A percentile compares a stretch with the other conserved stretches of the same genome.
Conservation (phyloP, 2,888 invertebrate species). For the Acrobasis consociella region DNA sequence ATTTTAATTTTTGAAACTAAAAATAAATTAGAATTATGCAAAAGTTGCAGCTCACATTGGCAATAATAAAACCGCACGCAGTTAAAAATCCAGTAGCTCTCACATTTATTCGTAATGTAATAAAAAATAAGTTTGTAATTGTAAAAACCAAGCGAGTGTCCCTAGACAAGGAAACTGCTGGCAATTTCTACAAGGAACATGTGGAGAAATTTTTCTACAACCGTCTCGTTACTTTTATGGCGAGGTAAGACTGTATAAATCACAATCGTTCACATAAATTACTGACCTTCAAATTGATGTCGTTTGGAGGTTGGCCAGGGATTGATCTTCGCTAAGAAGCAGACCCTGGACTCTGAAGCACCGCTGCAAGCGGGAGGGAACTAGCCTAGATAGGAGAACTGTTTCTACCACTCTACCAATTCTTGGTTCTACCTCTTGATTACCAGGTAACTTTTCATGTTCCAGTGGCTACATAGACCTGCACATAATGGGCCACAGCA, state of each 20-base stretch:
- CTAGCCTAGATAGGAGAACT: too few species aligned
- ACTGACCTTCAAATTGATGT: constrained; percentile 5
- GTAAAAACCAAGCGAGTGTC: constrained; percentile 85
- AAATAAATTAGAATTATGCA: constrained; percentile 48
- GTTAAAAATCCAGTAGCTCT: constrained; percentile 89
- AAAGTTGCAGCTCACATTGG: constrained; percentile 89
- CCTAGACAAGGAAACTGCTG: constrained; percentile 85
- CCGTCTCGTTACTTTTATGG: constrained; percentile 91
- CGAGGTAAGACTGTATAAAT: constrained; percentile 79
- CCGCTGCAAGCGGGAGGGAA: too few species aligned
- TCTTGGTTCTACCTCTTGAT: background rate
- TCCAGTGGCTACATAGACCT: constrained; percentile 92
- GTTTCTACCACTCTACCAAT: too few species aligned
- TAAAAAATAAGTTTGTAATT: constrained; percentile 88
- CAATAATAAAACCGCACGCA: constrained; percentile 93
- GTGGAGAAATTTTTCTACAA: constrained; percentile 92
- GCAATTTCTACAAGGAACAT: constrained; percentile 92
- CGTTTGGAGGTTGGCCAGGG: too few species aligned
- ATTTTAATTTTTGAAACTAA: background rate
- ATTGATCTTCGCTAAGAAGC: too few species aligned
- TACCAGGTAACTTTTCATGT: constrained; percentile 30
- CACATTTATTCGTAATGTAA: constrained; percentile 85
- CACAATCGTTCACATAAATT: background rate
- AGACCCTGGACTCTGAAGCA: too few species aligned
- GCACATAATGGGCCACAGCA: constrained; percentile 88